phyloP scores from a whole-genome alignment of 2,113 vertebrate species.

The Rattus rattus region DNA sequence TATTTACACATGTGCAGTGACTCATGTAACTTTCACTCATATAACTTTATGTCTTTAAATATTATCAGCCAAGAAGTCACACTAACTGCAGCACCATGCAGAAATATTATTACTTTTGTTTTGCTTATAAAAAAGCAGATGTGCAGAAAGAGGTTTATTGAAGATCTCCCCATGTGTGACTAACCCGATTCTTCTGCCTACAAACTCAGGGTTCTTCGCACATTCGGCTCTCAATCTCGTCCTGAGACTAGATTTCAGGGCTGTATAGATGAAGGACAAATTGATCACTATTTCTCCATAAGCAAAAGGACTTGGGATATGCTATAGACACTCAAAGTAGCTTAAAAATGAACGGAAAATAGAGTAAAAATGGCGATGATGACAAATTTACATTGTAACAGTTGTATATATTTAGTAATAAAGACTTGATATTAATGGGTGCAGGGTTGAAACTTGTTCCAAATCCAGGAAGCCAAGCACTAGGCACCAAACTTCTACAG shows the following conservation, averaged over 20 bases:
- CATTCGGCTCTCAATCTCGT: not conserved
- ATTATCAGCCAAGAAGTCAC: not conserved
- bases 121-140: constrained; percentile 22
- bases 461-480: not conserved
- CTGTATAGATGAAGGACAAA: not conserved
- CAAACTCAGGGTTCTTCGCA: not conserved
- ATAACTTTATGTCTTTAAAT: not conserved
- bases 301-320: not conserved
- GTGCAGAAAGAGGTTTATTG: not conserved
- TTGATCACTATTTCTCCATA: not conserved
- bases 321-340: not conserved
- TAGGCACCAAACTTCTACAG: not conserved
- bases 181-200: not conserved
- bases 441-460: not conserved
- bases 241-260: not conserved
- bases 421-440: constrained; percentile 10
- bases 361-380: not conserved
- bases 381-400: not conserved
- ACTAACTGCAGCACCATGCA: not conserved
- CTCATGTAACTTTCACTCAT: not conserved
- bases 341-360: not conserved
- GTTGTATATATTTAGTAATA: constrained; percentile 9
- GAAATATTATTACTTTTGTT: constrained; percentile 19
- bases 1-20: not conserved
- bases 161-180: not conserved